Percentiles rank a stretch among this genome's conserved stretches.
phyloP scores from a whole-genome alignment of 2,113 vertebrate genomes.

The Bombycilla garrulus region DNA sequence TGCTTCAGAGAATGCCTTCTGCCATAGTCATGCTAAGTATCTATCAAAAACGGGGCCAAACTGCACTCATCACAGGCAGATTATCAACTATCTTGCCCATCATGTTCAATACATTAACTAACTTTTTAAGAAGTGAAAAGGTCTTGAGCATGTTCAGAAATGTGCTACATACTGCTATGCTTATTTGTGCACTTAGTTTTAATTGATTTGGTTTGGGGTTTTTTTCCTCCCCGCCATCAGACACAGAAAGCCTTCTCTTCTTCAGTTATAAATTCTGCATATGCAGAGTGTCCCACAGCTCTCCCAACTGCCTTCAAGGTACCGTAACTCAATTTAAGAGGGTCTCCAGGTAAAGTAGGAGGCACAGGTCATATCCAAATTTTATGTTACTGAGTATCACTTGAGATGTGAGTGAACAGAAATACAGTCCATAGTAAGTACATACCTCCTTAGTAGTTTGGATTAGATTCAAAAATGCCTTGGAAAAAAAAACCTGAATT shows the following conservation, averaged over 20 bases:
- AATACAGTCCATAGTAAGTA: not conserved
- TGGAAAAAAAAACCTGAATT: not conserved
- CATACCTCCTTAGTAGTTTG: not conserved
- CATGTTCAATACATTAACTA: not conserved
- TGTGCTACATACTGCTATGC: not conserved
- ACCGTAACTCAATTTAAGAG: not conserved
- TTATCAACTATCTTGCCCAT: not conserved
- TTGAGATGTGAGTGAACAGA: not conserved
- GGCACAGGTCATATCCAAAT: not conserved
- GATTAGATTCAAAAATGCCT: not conserved
- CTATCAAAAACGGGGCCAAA: not conserved
- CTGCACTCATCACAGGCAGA: not conserved
- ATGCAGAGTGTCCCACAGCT: not conserved
- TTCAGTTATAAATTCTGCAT: not conserved
- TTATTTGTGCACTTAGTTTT: not conserved
- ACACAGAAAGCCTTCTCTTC: not conserved
- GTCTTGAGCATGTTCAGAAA: not conserved
- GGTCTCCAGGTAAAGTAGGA: not conserved
- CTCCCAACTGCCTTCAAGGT: not conserved
- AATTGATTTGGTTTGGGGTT: not conserved
- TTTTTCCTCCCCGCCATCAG: accelerated
- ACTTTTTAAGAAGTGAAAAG: not conserved
- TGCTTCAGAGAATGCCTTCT: not conserved
- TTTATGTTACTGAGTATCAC: not conserved
- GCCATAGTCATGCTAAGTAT: not conserved